Base-by-base conservation (phyloP, 2,797 vertebrate genomes). In the Epinephelus malabaricus region DNA sequence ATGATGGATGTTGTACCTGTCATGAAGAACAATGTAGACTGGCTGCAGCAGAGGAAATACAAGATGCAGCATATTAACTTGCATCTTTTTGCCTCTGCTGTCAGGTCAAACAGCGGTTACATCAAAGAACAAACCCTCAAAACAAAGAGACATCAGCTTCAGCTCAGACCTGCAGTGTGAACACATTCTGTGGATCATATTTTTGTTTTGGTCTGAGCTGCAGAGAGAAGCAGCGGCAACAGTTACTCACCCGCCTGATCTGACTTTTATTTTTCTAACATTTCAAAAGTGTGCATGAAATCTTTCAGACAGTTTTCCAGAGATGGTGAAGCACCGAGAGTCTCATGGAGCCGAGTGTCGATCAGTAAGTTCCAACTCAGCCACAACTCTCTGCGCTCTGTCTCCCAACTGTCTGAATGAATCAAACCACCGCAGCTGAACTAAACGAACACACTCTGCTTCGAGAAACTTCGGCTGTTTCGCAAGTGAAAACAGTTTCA, bases 181-280 rank as follows among this genome's bases (percentile, higher is more conserved):
- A 45, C 59, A 45, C 59, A 9, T 61, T 61, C 38, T 45, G 17
- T 21, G 54, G 18, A 46, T 30, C 12, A 7, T n/a, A 9, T 34
- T 34, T 23, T 14, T 46, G 23, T 58, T 58, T 56, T 49, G 9
- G 5, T 50, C 45, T 38, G 45, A 60, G 27, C 43, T 49, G 25
- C 13, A 3, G 45, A 70, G 45, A 34, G 11, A 6, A 46, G 53
- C 14, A 54, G 34, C 34, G 34, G 34, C 34, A 34, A 34, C 50
- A 54, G 19, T 54, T 67, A 25, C 30, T 69, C 43, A 38, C 8
- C n/a, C 38, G 15, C 25, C 74, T 62, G 55, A 73, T 73, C 61
- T 40, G 14, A 40, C 40, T 79, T 73, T 62, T 62, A 27, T 68
- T 68, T 73, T 21, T 2, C 10, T 18, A 51, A 46, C 76, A 25